Percentiles rank a stretch among this genome's conserved stretches.
phyloP scores from a whole-genome alignment of 2,797 vertebrate species.

The Tinamus major region DNA sequence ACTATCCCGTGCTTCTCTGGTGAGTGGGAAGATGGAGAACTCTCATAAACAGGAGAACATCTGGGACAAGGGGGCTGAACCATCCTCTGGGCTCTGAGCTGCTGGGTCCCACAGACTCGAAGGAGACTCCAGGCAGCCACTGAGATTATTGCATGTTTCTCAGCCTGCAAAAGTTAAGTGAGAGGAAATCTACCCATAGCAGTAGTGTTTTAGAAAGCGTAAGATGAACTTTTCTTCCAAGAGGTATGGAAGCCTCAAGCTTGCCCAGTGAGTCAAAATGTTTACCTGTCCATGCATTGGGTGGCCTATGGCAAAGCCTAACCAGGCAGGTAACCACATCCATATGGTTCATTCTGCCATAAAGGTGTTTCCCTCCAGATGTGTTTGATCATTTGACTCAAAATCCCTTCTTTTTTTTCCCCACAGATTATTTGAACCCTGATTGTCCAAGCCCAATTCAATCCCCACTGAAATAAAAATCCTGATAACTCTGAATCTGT shows the following conservation, averaged over 20 bases:
- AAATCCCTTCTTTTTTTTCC: neutral
- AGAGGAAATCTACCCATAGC: neutral
- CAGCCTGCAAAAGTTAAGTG: neutral
- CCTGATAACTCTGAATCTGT: neutral
- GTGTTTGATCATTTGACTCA: neutral
- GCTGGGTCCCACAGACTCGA: neutral
- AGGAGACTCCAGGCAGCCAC: neutral
- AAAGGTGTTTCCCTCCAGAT: neutral
- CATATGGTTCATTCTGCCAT: rapidly evolving
- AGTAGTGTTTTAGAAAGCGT: neutral
- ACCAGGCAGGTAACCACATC: rapidly evolving
- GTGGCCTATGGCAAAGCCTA: neutral
- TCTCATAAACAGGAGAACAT: neutral
- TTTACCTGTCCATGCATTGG: neutral
- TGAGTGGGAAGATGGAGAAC: neutral
- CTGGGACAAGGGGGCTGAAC: neutral
- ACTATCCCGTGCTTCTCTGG: neutral
- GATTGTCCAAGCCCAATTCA: neutral
- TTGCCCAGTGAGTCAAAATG: neutral
- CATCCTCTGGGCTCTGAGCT: rapidly evolving
- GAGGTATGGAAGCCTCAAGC: neutral
- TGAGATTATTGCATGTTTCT: neutral
- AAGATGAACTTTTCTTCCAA: neutral
- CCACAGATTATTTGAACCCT: neutral
- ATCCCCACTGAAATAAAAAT: neutral